These are phyloP conservation scores for Lepidurus packardi DNA, from an alignment of 1,140 invertebrate genomes.

Conservation along the genomic window DNA sequence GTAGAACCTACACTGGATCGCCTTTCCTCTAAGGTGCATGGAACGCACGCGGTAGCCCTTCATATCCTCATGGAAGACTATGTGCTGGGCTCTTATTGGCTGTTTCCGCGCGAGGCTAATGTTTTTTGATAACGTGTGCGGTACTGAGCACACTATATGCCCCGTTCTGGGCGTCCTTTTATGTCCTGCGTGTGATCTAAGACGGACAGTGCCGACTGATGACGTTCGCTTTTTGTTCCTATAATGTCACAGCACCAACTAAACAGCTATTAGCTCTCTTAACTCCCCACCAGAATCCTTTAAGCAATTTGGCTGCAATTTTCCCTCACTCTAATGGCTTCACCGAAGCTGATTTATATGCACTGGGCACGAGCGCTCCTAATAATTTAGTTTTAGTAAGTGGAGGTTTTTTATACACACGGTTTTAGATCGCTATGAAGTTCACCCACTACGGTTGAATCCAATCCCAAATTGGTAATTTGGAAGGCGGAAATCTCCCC, in stretches of 20 bases:
- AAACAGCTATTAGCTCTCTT: neutral
- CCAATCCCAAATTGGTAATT: too few species aligned
- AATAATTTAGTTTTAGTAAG: too few species aligned
- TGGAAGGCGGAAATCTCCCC: neutral
- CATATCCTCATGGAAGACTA: slow-evolving; percentile 9
- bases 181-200: slow-evolving; percentile 9
- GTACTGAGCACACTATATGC: neutral
- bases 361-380: too few species aligned
- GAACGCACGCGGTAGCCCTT: slow-evolving; percentile 16
- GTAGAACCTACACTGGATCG: neutral
- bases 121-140: neutral
- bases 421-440: too few species aligned
- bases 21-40: neutral
- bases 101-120: neutral
- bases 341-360: too few species aligned
- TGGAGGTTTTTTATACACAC: too few species aligned
- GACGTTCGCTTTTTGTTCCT: slow-evolving; percentile 3
- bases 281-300: neutral
- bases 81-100: slow-evolving; percentile 6
- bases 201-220: neutral
- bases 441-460: too few species aligned
- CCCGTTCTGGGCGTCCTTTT: neutral
- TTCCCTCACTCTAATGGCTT: too few species aligned
- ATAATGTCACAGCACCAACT: neutral
- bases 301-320: neutral